These are phyloP conservation scores for Heliornis fulica DNA, from an alignment of 2,113 vertebrate genomes.

Conservation along the genomic window DNA sequence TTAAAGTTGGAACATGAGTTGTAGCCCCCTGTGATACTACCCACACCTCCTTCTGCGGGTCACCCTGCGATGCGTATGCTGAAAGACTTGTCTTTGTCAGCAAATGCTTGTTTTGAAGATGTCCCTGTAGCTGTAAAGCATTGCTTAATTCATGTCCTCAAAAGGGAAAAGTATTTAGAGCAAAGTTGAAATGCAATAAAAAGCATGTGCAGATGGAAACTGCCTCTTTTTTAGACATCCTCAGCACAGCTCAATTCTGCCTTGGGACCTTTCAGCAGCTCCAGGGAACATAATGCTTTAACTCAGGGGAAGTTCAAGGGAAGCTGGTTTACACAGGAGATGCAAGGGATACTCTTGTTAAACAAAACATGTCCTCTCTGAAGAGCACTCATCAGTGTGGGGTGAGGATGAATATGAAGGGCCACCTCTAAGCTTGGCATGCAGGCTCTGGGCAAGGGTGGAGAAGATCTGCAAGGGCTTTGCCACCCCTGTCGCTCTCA, in stretches of 20 bases:
- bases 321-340: neutral
- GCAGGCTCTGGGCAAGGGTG: neutral
- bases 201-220: neutral
- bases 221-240: neutral
- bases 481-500: neutral
- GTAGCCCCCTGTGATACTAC: neutral
- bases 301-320: neutral
- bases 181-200: slow-evolving; percentile 24
- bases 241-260: neutral
- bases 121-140: neutral
- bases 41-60: neutral
- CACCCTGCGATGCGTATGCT: neutral
- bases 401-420: neutral
- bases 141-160: neutral
- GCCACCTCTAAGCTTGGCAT: rapidly evolving
- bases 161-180: slow-evolving; percentile 22
- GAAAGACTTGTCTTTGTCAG: neutral
- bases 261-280: neutral
- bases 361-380: neutral
- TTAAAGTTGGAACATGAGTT: rapidly evolving
- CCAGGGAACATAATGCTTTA: neutral
- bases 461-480: neutral
- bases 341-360: neutral
- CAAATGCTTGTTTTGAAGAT: neutral
- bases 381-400: rapidly evolving